Conservation (phyloP, 1,140 invertebrate genomes). For the Pseudobourletiella spinata region DNA sequence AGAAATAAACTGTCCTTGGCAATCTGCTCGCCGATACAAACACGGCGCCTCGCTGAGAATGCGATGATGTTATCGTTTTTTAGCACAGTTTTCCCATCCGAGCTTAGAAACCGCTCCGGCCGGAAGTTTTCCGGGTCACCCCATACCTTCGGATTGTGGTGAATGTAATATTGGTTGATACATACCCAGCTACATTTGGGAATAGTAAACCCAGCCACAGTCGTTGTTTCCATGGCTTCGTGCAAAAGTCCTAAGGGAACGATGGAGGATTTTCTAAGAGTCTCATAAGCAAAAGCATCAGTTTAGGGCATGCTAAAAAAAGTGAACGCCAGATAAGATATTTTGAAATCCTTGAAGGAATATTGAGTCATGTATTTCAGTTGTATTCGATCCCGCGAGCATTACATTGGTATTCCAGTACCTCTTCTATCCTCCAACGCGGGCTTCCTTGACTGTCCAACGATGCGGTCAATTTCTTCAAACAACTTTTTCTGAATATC, state of each 20-base stretch:
- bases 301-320: slow-evolving; percentile 57
- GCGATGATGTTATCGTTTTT: slow-evolving; percentile 15
- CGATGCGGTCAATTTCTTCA: too few species aligned
- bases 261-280: slow-evolving; percentile 64
- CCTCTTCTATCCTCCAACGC: too few species aligned
- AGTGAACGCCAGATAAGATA: too few species aligned
- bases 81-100: slow-evolving; percentile 4
- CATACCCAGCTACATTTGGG: slow-evolving; percentile 40
- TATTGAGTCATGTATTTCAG: too few species aligned
- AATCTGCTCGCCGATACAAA: slow-evolving; percentile 38
- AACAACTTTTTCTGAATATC: too few species aligned
- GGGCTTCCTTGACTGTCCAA: too few species aligned
- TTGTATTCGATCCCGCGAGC: too few species aligned
- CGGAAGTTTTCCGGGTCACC: slow-evolving; percentile 42
- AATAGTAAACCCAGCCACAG: slow-evolving; percentile 52
- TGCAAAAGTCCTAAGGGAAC: slow-evolving; percentile 67
- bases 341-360: too few species aligned
- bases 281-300: slow-evolving; percentile 64
- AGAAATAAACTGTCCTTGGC: slow-evolving; percentile 38
- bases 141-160: slow-evolving; percentile 42
- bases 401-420: too few species aligned
- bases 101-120: slow-evolving; percentile 44
- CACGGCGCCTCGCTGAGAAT: slow-evolving; percentile 24
- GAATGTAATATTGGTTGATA: slow-evolving; percentile 42
- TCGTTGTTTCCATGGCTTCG: slow-evolving; percentile 59